Evolutionary conservation across 2,888 invertebrate genomes (phyloP).

Genomic region (Drosophila macrospina): DNA sequence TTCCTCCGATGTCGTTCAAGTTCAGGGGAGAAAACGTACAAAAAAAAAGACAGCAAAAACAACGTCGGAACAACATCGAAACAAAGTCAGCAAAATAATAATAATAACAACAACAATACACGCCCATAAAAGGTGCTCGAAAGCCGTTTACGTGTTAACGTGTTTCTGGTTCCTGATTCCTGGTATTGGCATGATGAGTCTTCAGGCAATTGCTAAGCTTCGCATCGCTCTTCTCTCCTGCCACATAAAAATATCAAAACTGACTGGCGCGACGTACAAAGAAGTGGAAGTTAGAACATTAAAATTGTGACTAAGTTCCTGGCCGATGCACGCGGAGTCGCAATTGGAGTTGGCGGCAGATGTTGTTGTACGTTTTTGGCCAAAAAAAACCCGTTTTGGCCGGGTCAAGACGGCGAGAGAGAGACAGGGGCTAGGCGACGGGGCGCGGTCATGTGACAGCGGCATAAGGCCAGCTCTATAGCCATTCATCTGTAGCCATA

Average conservation of each 20-base stretch:
- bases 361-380: constrained; percentile 42
- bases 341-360: constrained; percentile 54
- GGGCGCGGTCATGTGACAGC: constrained; percentile 69
- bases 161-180: constrained; percentile 63
- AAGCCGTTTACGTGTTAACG: constrained; percentile 67
- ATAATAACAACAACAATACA: constrained; percentile 40
- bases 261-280: not conserved
- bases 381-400: constrained; percentile 70
- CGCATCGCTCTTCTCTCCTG: constrained; percentile 8
- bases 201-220: constrained; percentile 28
- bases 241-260: constrained; percentile 36
- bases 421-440: constrained; percentile 22
- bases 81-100: constrained; percentile 15
- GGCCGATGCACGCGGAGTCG: constrained; percentile 37
- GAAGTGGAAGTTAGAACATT: constrained; percentile 53
- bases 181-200: constrained; percentile 56
- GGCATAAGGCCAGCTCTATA: constrained; percentile 52
- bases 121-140: constrained; percentile 63
- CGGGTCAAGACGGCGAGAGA: constrained; percentile 33
- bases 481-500: constrained; percentile 45
- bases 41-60: constrained; percentile 36
- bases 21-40: constrained; percentile 58
- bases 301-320: constrained; percentile 56
- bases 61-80: constrained; percentile 25
- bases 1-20: constrained; percentile 55